Evolutionary conservation across 2,888 invertebrate genomes (phyloP).

Genomic region (Imbricaverruca yamaguchii): DNA sequence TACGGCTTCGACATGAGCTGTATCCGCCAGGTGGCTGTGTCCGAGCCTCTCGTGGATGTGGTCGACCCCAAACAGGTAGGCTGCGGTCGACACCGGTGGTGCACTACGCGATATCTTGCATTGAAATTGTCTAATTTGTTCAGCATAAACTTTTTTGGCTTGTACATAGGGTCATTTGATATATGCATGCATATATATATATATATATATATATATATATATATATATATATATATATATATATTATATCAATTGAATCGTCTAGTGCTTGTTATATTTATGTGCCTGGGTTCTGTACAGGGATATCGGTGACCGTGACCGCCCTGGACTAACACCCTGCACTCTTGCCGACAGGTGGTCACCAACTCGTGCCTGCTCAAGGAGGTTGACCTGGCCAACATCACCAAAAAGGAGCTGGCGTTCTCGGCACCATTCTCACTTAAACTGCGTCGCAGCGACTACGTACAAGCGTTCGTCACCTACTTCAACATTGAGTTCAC

Average conservation of each 20-base stretch:
- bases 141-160: no score
- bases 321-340: no score
- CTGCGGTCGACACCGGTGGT: neutral
- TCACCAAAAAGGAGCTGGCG: conserved; percentile 87
- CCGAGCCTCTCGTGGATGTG: conserved; percentile 96
- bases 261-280: no score
- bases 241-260: no score
- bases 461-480: conserved; percentile 94
- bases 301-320: no score
- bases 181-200: no score
- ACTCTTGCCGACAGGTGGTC: conserved; percentile 57
- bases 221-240: no score
- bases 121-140: neutral
- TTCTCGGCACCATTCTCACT: conserved; percentile 82
- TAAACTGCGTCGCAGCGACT: conserved; percentile 76
- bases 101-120: no score
- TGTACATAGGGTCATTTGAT: no score
- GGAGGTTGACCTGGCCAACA: conserved; percentile 96
- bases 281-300: no score
- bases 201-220: no score
- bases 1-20: conserved; percentile 99
- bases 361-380: conserved; percentile 90
- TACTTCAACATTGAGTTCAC: conserved; percentile 99
- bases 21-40: conserved; percentile 94
- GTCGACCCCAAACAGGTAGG: conserved; percentile 86